Evolutionary conservation across 2,888 invertebrate genomes (phyloP).

Genomic region (Diaprepes abbreviatus): DNA sequence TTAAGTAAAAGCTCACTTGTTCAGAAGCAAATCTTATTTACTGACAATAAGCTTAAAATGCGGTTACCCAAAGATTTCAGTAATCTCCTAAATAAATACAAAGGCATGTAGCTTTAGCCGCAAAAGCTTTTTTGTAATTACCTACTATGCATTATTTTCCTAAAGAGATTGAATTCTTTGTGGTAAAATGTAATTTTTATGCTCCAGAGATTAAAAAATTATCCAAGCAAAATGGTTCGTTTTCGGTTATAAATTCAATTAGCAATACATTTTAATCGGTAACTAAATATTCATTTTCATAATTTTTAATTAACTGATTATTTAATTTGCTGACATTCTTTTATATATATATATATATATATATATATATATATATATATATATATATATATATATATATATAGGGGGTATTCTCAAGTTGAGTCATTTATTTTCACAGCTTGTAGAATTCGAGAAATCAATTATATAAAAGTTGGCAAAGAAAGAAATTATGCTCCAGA

Average conservation of each 20-base stretch:
- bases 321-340: too few species aligned
- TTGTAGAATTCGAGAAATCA: too few species aligned
- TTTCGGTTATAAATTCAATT: too few species aligned
- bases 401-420: too few species aligned
- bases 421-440: too few species aligned
- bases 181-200: constrained; percentile 26
- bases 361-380: too few species aligned
- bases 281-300: too few species aligned
- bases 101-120: constrained; percentile 48
- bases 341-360: too few species aligned
- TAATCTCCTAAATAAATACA: constrained; percentile 59
- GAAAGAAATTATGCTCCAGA: constrained; percentile 1
- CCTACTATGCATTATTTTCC: constrained; percentile 27
- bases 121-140: constrained; percentile 40
- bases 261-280: too few species aligned
- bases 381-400: too few species aligned
- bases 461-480: too few species aligned
- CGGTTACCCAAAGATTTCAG: constrained; percentile 53
- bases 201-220: not conserved
- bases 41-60: constrained; percentile 57
- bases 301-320: too few species aligned
- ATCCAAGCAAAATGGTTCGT: not conserved
- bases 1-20: constrained; percentile 19
- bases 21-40: constrained; percentile 52
- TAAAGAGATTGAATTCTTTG: constrained; percentile 22